Evolutionary conservation across 2,113 vertebrate genomes (phyloP).

Genomic region (Ifrita kowaldi): DNA sequence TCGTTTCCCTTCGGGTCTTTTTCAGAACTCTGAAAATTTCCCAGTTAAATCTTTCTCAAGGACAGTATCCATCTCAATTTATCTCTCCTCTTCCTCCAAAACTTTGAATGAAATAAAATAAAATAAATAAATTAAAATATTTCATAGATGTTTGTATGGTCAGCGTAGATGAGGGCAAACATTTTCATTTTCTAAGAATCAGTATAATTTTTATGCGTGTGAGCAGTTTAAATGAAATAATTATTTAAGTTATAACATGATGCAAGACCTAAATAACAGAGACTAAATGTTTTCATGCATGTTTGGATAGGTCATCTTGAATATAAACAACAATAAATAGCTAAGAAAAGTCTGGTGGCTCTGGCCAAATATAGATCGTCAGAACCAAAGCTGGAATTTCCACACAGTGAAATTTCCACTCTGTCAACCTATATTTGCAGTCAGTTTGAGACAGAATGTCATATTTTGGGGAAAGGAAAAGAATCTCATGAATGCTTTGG

Average conservation of each 20-base stretch:
- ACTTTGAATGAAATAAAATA: neutral
- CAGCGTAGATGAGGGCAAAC: neutral
- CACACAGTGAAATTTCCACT: neutral
- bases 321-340: neutral
- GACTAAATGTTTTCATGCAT: neutral
- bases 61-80: neutral
- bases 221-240: neutral
- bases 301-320: neutral
- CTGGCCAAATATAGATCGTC: neutral
- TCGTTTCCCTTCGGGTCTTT: neutral
- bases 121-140: neutral
- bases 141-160: accelerated
- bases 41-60: neutral
- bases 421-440: neutral
- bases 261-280: neutral
- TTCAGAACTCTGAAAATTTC: neutral
- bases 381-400: neutral
- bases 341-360: neutral
- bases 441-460: neutral
- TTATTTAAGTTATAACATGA: neutral
- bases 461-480: neutral
- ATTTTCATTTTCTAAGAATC: neutral
- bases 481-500: neutral
- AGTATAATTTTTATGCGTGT: neutral
- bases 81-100: neutral